Evolutionary conservation across 2,888 invertebrate genomes (phyloP).

Genomic region (Prionchulus punctatus): DNA sequence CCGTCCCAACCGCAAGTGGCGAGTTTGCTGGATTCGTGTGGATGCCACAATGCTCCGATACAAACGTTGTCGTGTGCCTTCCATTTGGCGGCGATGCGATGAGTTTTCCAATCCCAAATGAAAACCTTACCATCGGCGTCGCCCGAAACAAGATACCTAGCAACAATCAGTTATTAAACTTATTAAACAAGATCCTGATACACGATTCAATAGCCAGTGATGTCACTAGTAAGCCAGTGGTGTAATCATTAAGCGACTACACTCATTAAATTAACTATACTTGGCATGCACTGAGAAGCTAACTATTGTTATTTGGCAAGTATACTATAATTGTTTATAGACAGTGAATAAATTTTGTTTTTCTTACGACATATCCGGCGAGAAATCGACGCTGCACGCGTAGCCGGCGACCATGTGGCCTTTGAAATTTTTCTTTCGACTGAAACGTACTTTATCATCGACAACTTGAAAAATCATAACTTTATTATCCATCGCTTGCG

Average conservation of each 20-base stretch:
- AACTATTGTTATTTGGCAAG: too few relatives aligned
- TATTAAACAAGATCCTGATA: background rate
- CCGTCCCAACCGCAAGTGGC: conserved; percentile 99
- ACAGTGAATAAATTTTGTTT: too few relatives aligned
- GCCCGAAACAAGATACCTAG: conserved; percentile 82
- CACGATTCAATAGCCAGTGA: background rate
- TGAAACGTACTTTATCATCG: conserved; percentile 81
- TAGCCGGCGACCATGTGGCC: conserved; percentile 99
- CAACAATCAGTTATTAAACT: conserved; percentile 32
- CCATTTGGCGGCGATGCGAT: conserved; percentile 93
- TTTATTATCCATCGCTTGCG: conserved; percentile 98
- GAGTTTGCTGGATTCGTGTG: conserved; percentile 89
- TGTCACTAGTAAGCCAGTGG: background rate
- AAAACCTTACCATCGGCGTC: conserved; percentile 98
- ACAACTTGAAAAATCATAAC: conserved; percentile 91
- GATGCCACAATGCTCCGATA: conserved; percentile 87
- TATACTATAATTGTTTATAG: too few relatives aligned
- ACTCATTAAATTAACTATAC: too few relatives aligned
- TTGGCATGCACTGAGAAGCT: too few relatives aligned
- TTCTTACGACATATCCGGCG: conserved; percentile 83
- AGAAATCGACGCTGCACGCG: conserved; percentile 88
- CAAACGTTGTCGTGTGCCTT: conserved; percentile 97
- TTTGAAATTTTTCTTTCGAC: conserved; percentile 87
- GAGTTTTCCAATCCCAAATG: conserved; percentile 99
- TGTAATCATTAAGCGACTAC: background rate